Evolutionary conservation across 2,888 invertebrate genomes (phyloP), one percentile per base, ranked within the genome.

Genomic region (Nasonia oneida): DNA sequence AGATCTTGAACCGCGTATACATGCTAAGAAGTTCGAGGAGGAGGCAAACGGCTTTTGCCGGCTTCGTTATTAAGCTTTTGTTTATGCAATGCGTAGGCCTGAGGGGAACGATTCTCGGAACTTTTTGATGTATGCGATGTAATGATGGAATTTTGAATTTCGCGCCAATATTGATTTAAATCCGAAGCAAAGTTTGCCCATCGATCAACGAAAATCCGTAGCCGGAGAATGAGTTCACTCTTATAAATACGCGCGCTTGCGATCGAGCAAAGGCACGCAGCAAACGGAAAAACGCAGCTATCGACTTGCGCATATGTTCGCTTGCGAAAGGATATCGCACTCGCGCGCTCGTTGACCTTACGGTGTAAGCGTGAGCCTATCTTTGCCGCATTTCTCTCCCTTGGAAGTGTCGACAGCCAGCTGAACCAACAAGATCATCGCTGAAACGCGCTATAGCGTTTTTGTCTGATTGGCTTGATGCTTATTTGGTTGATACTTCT

Each of bases 1-100:
- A 81, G 81, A 57, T 81, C 71, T 74, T 74, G 73, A 74, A 57
- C 23, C 18, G 61, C 23, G 80, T 61, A 29, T 53, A 76, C 76
- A 57, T 57, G 53, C 76, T 76, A 76, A 76, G 42, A 67, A 67
- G 73, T 12, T 42, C 71, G 39, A 15, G 37, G 37, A 71, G 23
- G 39, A 71, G 37, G 37, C 33, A 14, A 39, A 3, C n/a, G 8
- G 39, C 37, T 33, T 73, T 73, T 42, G 3, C n/a, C n/a, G 29
- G 29, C 29, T 39, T 42, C 14, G n/a, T 73, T 73, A 47, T 5
- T 37, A 39, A 1, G 71, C 37, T 18, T 71, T 18, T 33, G 71
- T 39, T 42, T 42, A 37, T 42, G 4, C 23, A 37, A n/a, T 1
- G 5, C 39, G 8, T 8, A 29, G 29, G n/a, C 18, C 71, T 29